These are phyloP conservation scores for Drosophila neonasuta DNA, from an alignment of 2,888 invertebrate genomes.

Conservation along the genomic window DNA sequence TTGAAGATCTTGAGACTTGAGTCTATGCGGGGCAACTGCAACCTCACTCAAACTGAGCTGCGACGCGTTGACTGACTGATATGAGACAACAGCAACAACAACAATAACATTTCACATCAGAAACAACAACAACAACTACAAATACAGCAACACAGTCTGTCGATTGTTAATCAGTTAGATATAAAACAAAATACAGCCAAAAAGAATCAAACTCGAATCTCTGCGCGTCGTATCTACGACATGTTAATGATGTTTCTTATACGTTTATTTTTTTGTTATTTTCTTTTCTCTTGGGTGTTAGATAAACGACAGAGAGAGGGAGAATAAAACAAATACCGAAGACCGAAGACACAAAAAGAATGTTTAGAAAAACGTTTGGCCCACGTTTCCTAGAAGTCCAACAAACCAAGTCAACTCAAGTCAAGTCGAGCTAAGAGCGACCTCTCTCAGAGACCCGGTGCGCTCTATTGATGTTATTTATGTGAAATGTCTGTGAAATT, in stretches of 20 bases:
- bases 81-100: constrained; percentile 54
- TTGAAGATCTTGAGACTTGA: constrained; percentile 38
- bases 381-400: constrained; percentile 67
- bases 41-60: constrained; percentile 70
- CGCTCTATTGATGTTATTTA: constrained; percentile 76
- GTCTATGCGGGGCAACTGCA: constrained; percentile 59
- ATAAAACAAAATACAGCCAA: constrained; percentile 73
- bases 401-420: neutral
- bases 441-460: constrained; percentile 29
- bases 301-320: constrained; percentile 38
- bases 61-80: constrained; percentile 73
- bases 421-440: constrained; percentile 1
- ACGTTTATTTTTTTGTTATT: constrained; percentile 17
- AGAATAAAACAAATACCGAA: constrained; percentile 20
- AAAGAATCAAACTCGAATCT: constrained; percentile 68
- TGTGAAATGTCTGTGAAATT: constrained; percentile 75
- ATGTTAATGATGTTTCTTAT: constrained; percentile 73
- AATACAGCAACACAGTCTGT: constrained; percentile 43
- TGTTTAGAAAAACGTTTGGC: constrained; percentile 62
- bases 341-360: constrained; percentile 44
- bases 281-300: constrained; percentile 42
- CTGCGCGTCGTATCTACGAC: constrained; percentile 72
- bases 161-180: constrained; percentile 78
- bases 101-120: constrained; percentile 29
- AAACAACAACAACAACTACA: constrained; percentile 32